Percentiles rank a stretch among this genome's conserved stretches.
Conservation (phyloP, 1,140 invertebrate species). For the Sipha flava region DNA sequence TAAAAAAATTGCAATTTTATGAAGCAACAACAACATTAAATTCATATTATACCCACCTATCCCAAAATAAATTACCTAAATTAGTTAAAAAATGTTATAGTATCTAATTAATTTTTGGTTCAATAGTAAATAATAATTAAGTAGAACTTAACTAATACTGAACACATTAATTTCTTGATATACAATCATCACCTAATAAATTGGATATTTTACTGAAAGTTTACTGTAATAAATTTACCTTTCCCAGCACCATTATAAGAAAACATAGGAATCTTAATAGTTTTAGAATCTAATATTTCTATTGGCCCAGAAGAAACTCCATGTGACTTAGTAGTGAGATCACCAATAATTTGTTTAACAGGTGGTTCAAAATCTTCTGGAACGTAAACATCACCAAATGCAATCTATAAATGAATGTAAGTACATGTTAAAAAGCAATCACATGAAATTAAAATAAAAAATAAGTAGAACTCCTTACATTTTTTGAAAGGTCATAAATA, state of each 20-base stretch:
- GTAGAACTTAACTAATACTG: too few species aligned
- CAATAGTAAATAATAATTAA: too few species aligned
- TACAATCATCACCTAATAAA: too few species aligned
- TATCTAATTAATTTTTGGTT: too few species aligned
- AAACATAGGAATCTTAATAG: constrained; percentile 65
- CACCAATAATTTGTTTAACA: constrained; percentile 58
- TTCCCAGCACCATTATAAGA: constrained; percentile 60
- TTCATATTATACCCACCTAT: too few species aligned
- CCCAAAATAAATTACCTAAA: too few species aligned
- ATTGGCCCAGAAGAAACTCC: constrained; percentile 63
- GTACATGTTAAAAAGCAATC: neutral
- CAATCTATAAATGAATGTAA: constrained; percentile 52
- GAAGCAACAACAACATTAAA: too few species aligned
- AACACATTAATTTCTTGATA: too few species aligned
- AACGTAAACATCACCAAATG: constrained; percentile 83
- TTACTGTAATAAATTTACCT: too few species aligned
- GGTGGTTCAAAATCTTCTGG: constrained; percentile 88
- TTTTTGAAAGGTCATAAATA: constrained; percentile 74
- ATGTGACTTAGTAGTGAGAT: constrained; percentile 59
- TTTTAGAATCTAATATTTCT: constrained; percentile 71
- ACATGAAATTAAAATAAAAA: neutral
- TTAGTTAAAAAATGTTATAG: too few species aligned
- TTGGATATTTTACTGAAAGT: too few species aligned
- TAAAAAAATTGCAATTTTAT: neutral
- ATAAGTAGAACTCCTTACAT: constrained; percentile 46